Conservation (phyloP, 64 coral and sea anemone species). For the Orbicella faveolata region DNA sequence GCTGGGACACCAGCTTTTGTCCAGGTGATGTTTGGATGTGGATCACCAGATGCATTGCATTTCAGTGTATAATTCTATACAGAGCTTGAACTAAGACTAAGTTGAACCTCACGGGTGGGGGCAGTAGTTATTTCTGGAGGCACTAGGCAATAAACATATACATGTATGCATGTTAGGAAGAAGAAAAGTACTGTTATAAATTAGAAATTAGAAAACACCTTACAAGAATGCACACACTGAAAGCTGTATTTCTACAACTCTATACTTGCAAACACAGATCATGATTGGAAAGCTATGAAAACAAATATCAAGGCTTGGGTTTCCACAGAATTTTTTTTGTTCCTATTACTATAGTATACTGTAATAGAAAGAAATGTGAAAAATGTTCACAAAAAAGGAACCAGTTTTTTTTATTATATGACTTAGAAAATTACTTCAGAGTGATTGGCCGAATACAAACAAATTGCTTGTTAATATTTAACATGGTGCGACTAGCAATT, state of each 20-base stretch:
- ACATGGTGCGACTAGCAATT: too few species aligned
- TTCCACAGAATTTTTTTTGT: too few species aligned
- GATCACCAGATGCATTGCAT: slow-evolving; percentile 17
- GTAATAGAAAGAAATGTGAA: too few species aligned
- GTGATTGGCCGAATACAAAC: neutral
- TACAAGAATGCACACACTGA: neutral
- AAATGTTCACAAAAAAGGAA: too few species aligned
- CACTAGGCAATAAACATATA: neutral
- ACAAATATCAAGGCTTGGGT: too few species aligned
- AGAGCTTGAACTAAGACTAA: neutral
- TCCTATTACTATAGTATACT: too few species aligned
- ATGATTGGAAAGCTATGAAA: too few species aligned
- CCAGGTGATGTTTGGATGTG: neutral
- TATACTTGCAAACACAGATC: too few species aligned
- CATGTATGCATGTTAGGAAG: neutral
- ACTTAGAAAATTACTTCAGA: too few species aligned
- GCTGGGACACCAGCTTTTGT: neutral
- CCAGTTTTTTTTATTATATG: too few species aligned
- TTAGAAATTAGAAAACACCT: neutral
- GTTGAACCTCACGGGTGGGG: neutral
- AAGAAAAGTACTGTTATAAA: neutral
- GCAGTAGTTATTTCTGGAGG: neutral
- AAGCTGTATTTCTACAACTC: too few species aligned
- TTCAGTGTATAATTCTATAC: neutral
- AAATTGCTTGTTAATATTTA: too few species aligned